Base-by-base conservation (phyloP, 2,888 invertebrate genomes). In the Cerastoderma edule region DNA sequence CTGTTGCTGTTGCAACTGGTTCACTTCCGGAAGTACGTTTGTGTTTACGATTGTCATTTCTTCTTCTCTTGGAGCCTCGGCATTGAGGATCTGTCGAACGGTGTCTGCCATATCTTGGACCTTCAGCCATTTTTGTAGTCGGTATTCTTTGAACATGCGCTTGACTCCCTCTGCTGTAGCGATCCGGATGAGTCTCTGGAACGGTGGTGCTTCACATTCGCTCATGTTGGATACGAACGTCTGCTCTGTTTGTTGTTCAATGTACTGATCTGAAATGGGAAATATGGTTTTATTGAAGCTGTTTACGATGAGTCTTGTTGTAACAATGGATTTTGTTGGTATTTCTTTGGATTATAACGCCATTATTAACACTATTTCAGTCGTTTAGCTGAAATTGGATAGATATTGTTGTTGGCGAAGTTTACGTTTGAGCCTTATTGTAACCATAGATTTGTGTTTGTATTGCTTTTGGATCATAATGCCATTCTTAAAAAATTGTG, bases 101-200 rank as follows among this genome's bases (percentile, higher is more conserved):
- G 72, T 75, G n/a, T 69, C 44, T 1, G 81, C 78, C 75, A 78
- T 81, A 24, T 81, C 81, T 19, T 73, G 75, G 1, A 81, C 71
- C 60, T 73, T 73, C n/a, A 73, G 30, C 81, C 81, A 81, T 35
- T 81, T 78, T 22, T 68, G 54, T n/a, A 81, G 78, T 35, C 81
- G 39, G 53, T 78, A 81, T 46, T 81, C 81, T 48, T 81, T 81
- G 71, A 72, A 81, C 75, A 81, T 76, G 67, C 81, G 67, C 73
- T 81, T 81, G 22, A 81, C 39, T 4, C 81, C 81, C 53, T 81
- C 81, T 1, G 81, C 81, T 2, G 78, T 66, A n/a, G 70, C 67
- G 64, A 78, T 74, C 1, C 78, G 67, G 46, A 78, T 81, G 71
- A 81, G 78, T 24, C 73, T 71, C 65, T 74, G 67, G 76, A 78